Evolutionary conservation across 2,888 invertebrate species (phyloP), one percentile per base, ranked within the genome.

Genomic region (Electrophaes corylata): DNA sequence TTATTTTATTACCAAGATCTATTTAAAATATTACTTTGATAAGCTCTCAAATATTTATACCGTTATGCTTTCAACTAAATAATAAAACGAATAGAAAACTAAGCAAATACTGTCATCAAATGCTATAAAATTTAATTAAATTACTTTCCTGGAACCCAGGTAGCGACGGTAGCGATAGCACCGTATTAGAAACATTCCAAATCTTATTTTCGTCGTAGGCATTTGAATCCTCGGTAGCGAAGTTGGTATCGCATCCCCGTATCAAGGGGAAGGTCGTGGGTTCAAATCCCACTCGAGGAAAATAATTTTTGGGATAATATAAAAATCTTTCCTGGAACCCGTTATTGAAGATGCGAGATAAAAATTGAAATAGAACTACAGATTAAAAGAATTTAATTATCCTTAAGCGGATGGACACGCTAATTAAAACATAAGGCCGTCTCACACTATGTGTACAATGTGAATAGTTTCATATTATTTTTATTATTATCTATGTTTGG

Each of bases 341-440:
- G 55, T 55, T 51, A 54, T 35, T 19, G 37, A 44, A 60, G 59
- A 55, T 56, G 35, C 37, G 43, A 44, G 47, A 39, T 48, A 40
- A 55, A 19, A 55, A 51, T 41, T 26, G 55, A 50, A 50, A 40
- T 35, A 47, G 20, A 23, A 59, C 20, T 19, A 31, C n/a, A 46
- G 50, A 58, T 46, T 46, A 59, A 37, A 59, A 47, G 54, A 43
- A 46, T 60, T 43, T 26, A 55, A 59, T 46, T 35, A 55, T 60
- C 51, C 60, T 55, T 51, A 50, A 55, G 31, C 20, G 50, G 48
- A 46, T 51, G 50, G 46, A 46, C 53, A 54, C 59, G 51, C 55
- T 47, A 43, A 60, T 55, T 60, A 55, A 51, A 51, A 54, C 1
- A n/a, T 60, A 55, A 60, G 33, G 55, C 20, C 12, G 8, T 8